These are phyloP conservation scores for Mormoops blainvillei DNA, from an alignment of 2,113 vertebrate genomes.

Conservation along the genomic window DNA sequence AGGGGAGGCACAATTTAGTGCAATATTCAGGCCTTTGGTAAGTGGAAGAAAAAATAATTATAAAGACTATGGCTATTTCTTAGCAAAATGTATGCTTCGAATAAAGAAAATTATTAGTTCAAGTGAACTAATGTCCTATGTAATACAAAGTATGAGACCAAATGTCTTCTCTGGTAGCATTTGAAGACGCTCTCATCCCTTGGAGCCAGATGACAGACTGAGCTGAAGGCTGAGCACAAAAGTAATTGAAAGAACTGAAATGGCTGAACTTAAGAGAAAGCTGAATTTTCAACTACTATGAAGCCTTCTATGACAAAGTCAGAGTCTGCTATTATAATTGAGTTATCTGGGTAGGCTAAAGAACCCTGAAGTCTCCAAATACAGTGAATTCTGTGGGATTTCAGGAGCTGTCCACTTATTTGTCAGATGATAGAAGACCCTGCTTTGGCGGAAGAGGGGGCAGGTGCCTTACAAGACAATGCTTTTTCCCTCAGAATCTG, in stretches of 20 bases:
- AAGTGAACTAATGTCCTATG: not conserved
- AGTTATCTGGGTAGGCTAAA: not conserved
- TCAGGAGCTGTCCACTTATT: not conserved
- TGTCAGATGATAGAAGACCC: not conserved
- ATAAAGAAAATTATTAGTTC: not conserved
- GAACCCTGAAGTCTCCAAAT: not conserved
- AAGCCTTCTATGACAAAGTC: not conserved
- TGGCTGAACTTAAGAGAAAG: not conserved
- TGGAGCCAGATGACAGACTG: not conserved
- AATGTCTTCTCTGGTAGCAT: not conserved
- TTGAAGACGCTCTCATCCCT: not conserved
- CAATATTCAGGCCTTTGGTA: not conserved
- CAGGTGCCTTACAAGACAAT: not conserved
- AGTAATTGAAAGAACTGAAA: not conserved
- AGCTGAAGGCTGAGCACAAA: not conserved
- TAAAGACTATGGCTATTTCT: not conserved
- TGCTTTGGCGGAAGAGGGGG: not conserved
- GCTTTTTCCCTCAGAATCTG: not conserved
- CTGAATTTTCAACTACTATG: not conserved
- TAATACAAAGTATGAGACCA: not conserved
- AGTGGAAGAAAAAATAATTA: not conserved
- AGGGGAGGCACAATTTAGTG: not conserved
- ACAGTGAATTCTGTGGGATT: not conserved
- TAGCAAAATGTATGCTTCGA: not conserved
- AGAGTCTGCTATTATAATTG: not conserved